Percentiles rank a stretch among this genome's conserved stretches.
Conservation (phyloP, 1,140 invertebrate genomes). For the Zaprionus tsacasi region DNA sequence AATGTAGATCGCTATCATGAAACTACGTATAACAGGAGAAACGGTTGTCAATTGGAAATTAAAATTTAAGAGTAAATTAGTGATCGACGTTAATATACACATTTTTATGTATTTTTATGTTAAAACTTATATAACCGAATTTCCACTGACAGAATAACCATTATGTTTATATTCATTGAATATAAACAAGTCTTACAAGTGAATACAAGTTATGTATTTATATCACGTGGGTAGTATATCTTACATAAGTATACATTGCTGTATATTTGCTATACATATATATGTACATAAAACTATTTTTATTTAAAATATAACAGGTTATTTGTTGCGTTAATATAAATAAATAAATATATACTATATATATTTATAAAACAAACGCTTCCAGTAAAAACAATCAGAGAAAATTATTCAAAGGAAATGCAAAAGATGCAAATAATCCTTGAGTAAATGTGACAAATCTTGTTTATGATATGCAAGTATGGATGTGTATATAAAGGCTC, state of each 20-base stretch:
- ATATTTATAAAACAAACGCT: constrained; percentile 54
- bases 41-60: constrained; percentile 38
- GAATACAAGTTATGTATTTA: not conserved
- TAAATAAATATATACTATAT: not conserved
- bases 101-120: too few relatives aligned
- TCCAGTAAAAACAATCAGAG: constrained; percentile 63
- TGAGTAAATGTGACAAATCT: not conserved
- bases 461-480: constrained; percentile 1
- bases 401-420: constrained; percentile 28
- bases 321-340: constrained; percentile 17
- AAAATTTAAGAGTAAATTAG: not conserved
- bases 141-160: not conserved
- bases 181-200: too few relatives aligned
- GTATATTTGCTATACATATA: too few relatives aligned
- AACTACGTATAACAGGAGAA: constrained; percentile 26
- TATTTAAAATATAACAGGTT: not conserved
- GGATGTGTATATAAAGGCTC: not conserved
- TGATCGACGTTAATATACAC: not conserved
- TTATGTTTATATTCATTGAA: not conserved
- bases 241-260: not conserved
- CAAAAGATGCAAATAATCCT: not conserved
- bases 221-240: not conserved
- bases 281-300: not conserved
- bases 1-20: constrained; percentile 11
- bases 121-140: too few relatives aligned